A percentile compares a stretch with the other conserved stretches of the same genome.
Evolutionary conservation across 1,140 invertebrate genomes (phyloP).

Genomic region (Lucilia cuprina): DNA sequence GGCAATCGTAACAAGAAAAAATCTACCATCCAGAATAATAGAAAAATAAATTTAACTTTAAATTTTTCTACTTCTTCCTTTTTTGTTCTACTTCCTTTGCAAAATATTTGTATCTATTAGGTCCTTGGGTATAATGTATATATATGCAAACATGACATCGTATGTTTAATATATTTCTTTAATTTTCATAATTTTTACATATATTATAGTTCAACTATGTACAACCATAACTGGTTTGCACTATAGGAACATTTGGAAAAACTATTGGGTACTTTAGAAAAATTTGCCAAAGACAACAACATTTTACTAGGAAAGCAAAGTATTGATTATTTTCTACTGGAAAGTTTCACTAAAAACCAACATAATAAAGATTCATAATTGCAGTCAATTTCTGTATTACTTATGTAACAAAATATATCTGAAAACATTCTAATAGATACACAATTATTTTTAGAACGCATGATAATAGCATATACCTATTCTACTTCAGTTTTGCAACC

Average conservation of each 20-base stretch:
- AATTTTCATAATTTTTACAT: neutral
- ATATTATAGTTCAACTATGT: neutral
- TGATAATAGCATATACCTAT: too few species aligned
- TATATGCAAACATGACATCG: neutral
- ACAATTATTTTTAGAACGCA: too few species aligned
- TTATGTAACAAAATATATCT: too few species aligned
- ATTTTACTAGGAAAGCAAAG: too few species aligned
- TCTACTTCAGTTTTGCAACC: too few species aligned
- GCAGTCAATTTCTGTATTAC: too few species aligned
- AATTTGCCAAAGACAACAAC: too few species aligned
- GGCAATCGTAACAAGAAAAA: neutral
- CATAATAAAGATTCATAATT: too few species aligned
- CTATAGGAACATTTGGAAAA: neutral
- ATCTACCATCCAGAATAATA: neutral
- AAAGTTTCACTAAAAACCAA: too few species aligned
- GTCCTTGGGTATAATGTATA: neutral
- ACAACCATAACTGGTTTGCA: neutral
- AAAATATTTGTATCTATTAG: neutral
- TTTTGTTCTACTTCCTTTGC: neutral
- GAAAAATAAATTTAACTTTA: neutral
- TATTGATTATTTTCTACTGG: too few species aligned
- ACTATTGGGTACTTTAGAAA: too few species aligned
- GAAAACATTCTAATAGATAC: too few species aligned
- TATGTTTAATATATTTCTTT: neutral
- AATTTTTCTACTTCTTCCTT: neutral